Conservation (phyloP, 2,888 invertebrate genomes). For the Microplitis deprimator region DNA sequence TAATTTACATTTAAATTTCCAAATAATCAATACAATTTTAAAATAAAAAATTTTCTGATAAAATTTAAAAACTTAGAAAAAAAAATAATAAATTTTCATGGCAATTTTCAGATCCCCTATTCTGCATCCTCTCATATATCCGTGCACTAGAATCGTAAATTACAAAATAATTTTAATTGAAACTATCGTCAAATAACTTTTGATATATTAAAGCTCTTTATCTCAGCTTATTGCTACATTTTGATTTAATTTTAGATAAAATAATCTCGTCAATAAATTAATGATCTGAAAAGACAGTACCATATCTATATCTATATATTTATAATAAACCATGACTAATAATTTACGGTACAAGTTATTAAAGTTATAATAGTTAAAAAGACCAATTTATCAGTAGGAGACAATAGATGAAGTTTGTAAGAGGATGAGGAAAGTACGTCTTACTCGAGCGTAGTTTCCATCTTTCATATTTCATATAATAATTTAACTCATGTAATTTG, state of each 20-base stretch:
- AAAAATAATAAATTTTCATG: too few relatives aligned
- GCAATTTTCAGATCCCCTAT: too few relatives aligned
- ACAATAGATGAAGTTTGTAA: neutral
- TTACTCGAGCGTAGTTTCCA: neutral
- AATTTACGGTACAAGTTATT: neutral
- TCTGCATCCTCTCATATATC: too few relatives aligned
- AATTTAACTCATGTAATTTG: constrained; percentile 14
- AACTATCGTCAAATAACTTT: neutral
- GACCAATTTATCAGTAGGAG: neutral
- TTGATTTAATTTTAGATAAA: neutral
- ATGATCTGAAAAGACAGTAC: neutral
- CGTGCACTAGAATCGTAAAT: neutral
- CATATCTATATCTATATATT: neutral
- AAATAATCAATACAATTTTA: too few relatives aligned
- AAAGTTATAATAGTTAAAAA: neutral
- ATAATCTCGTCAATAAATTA: neutral
- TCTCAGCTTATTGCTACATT: neutral
- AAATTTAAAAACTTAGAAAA: too few relatives aligned
- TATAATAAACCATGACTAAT: neutral
- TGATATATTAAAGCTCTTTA: neutral
- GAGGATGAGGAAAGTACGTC: constrained; percentile 6
- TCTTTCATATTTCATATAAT: constrained; percentile 28
- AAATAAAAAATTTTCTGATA: too few relatives aligned
- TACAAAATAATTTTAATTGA: neutral
- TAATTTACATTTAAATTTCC: too few relatives aligned